These are phyloP conservation scores for Homarus gammarus DNA, from an alignment of 2,888 invertebrate species.

Conservation along the genomic window DNA sequence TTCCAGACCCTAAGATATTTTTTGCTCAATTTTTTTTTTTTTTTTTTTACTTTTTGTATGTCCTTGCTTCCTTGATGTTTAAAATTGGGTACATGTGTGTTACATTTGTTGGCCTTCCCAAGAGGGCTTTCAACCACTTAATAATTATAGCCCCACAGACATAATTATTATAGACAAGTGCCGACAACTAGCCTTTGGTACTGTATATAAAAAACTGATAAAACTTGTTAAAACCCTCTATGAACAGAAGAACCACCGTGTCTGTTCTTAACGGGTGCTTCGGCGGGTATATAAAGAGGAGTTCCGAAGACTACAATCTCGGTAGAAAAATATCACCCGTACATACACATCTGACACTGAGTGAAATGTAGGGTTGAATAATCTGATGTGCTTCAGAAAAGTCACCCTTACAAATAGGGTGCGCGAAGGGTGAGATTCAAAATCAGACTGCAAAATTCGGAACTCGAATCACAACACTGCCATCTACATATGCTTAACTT, in stretches of 20 bases:
- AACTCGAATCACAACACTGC: constrained; percentile 71
- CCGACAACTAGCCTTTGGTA: constrained; percentile 57
- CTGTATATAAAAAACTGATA: constrained; percentile 63
- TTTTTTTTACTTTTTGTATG: too few relatives aligned
- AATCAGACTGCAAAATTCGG: constrained; percentile 64
- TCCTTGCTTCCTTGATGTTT: constrained; percentile 35
- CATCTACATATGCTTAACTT: constrained; percentile 75
- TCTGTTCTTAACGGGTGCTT: constrained; percentile 59
- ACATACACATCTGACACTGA: constrained; percentile 55
- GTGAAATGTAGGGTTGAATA: constrained; percentile 34
- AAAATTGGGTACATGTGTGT: constrained; percentile 10
- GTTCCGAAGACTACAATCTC: constrained; percentile 51
- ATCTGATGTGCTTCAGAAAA: constrained; percentile 49
- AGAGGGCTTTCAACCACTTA: constrained; percentile 35
- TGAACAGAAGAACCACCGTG: constrained; percentile 66
- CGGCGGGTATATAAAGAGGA: constrained; percentile 65
- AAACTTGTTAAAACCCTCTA: constrained; percentile 69
- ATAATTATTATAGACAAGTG: constrained; percentile 46
- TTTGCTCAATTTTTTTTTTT: background rate
- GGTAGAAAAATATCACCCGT: constrained; percentile 52
- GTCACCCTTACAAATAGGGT: constrained; percentile 32
- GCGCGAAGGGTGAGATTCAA: constrained; percentile 47
- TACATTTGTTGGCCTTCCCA: constrained; percentile 35
- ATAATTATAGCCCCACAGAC: constrained; percentile 42
- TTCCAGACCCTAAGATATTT: constrained; percentile 32